phyloP scores from a whole-genome alignment of 37 sponge, comb jelly and placozoan genomes.

The Cladorhizidae sp. region DNA sequence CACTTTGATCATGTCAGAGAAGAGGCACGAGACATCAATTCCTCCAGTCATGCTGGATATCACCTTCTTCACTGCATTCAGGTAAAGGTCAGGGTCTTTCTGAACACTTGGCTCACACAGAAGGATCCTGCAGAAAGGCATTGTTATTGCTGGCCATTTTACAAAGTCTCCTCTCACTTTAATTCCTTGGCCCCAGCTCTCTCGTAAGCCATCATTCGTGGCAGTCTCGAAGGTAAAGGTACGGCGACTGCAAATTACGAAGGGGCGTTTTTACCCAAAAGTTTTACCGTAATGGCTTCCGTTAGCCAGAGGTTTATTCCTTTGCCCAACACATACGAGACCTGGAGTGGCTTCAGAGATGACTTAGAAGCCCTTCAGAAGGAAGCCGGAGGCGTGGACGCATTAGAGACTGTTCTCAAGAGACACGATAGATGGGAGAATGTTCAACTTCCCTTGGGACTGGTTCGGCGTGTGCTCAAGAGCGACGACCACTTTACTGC shows the following conservation, averaged over 20 bases:
- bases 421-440: slow-evolving; percentile 3
- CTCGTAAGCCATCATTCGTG: too few species aligned
- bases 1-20: slow-evolving; percentile 96
- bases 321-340: slow-evolving; percentile 23
- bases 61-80: slow-evolving; percentile 87
- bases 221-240: too few species aligned
- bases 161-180: neutral
- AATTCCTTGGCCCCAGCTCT: neutral
- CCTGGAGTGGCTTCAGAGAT: slow-evolving; percentile 16
- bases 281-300: too few species aligned
- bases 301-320: neutral
- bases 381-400: slow-evolving; percentile 9
- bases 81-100: slow-evolving; percentile 62
- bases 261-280: too few species aligned
- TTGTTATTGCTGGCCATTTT: neutral
- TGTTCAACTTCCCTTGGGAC: neutral
- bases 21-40: slow-evolving; percentile 86
- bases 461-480: slow-evolving; percentile 5
- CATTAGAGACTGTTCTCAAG: neutral
- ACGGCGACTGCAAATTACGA: too few species aligned
- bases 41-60: slow-evolving; percentile 90
- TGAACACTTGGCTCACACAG: slow-evolving; percentile 73
- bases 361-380: slow-evolving; percentile 7
- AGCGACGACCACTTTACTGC: slow-evolving; percentile 11
- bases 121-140: slow-evolving; percentile 29